These are phyloP conservation scores for Sepiola atlantica DNA, from an alignment of 2,888 invertebrate genomes.

Conservation along the genomic window DNA sequence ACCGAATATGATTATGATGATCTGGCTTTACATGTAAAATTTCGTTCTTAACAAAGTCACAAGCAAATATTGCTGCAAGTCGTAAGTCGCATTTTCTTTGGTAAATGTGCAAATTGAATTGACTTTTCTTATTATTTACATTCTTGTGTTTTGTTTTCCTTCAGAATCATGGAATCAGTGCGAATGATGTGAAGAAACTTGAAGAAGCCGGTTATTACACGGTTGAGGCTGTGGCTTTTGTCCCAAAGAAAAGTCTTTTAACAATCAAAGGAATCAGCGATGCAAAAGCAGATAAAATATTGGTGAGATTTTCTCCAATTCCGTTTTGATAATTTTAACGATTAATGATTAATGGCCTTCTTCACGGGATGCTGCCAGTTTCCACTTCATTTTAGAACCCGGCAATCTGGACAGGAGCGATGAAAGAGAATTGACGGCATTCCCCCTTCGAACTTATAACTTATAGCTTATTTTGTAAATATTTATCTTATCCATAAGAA, in stretches of 20 bases:
- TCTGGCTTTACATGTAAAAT: neutral
- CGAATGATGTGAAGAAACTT: slow-evolving; percentile 90
- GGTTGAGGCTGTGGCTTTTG: slow-evolving; percentile 94
- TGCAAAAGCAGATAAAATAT: slow-evolving; percentile 95
- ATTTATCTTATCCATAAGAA: too few relatives aligned
- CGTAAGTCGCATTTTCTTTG: too few relatives aligned
- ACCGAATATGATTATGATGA: too few relatives aligned
- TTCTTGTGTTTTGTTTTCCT: neutral
- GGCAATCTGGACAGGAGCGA: too few relatives aligned
- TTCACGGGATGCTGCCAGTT: too few relatives aligned
- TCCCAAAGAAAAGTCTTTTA: slow-evolving; percentile 91
- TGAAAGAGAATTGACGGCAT: too few relatives aligned
- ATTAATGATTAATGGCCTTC: too few relatives aligned
- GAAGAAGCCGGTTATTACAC: slow-evolving; percentile 95
- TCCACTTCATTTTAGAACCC: too few relatives aligned
- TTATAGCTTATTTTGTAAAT: too few relatives aligned
- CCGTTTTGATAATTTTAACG: too few relatives aligned
- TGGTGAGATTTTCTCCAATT: slow-evolving; percentile 77
- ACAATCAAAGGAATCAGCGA: slow-evolving; percentile 94
- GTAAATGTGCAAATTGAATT: neutral
- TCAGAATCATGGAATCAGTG: slow-evolving; percentile 92
- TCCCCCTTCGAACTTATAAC: too few relatives aligned
- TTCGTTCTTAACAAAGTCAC: neutral
- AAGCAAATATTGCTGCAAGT: too few relatives aligned
- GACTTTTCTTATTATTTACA: neutral